phyloP scores from a whole-genome alignment of 2,797 vertebrate genomes.

The Brachyrhaphis roseni region DNA sequence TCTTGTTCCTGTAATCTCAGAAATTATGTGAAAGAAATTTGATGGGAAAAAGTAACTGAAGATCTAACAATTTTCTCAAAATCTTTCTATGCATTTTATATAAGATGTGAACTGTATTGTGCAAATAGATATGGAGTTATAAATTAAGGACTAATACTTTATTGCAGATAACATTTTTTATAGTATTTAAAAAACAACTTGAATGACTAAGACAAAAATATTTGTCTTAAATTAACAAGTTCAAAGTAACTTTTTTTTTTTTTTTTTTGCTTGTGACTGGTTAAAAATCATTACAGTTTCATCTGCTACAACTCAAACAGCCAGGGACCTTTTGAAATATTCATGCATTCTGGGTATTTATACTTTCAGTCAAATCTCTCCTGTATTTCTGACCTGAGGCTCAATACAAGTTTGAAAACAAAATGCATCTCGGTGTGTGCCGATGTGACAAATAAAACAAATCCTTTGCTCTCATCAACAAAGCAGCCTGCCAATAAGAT shows the following conservation, averaged over 20 bases:
- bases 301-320: not conserved
- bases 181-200: not conserved
- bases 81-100: not conserved
- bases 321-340: not conserved
- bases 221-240: not conserved
- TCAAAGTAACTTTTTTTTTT: not conserved
- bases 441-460: constrained; percentile 9
- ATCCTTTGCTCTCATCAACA: constrained; percentile 9
- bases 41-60: not conserved
- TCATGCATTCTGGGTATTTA: not conserved
- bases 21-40: constrained; percentile 43
- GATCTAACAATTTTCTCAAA: not conserved
- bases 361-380: not conserved
- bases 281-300: not conserved
- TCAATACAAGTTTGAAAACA: not conserved
- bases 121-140: not conserved
- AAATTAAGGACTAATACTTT: not conserved
- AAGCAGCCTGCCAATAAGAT: not conserved
- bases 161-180: not conserved
- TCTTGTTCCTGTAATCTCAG: constrained; percentile 50
- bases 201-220: not conserved
- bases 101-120: not conserved
- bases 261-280: not conserved
- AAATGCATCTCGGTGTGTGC: not conserved
- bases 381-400: not conserved